A percentile compares a stretch with the other conserved stretches of the same genome.
These are phyloP conservation scores for Brachyopa scutellaris DNA, from an alignment of 2,888 invertebrate species.

Conservation along the genomic window DNA sequence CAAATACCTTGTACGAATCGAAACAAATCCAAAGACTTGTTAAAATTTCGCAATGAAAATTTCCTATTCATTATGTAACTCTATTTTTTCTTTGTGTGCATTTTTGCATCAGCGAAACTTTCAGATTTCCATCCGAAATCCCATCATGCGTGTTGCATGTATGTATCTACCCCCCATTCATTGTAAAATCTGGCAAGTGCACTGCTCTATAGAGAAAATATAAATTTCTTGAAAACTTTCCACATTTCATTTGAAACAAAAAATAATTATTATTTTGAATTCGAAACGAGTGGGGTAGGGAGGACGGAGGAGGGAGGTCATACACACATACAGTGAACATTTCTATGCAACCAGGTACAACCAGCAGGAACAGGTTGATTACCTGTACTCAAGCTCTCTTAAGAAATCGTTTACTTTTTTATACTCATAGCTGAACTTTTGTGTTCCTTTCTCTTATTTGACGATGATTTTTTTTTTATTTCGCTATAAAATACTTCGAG, in stretches of 20 bases:
- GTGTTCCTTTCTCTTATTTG: conserved; percentile 22
- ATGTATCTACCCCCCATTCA: no score
- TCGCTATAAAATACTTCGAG: conserved; percentile 73
- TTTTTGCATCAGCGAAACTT: conserved; percentile 2
- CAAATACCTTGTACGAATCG: not conserved
- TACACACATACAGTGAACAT: no score
- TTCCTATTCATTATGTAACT: not conserved
- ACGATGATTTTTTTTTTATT: conserved; percentile 47
- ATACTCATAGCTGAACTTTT: conserved; percentile 28
- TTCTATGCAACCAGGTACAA: no score
- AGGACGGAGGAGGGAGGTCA: conserved; percentile 1
- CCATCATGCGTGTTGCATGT: no score
- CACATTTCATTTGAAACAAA: conserved; percentile 58
- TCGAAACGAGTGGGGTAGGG: conserved; percentile 14
- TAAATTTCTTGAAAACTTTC: conserved; percentile 40
- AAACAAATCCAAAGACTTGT: not conserved
- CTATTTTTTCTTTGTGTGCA: not conserved
- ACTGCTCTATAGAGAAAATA: conserved; percentile 19
- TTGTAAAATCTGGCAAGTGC: conserved; percentile 19
- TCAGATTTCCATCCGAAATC: conserved; percentile 24
- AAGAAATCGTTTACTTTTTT: conserved; percentile 48
- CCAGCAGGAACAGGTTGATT: conserved; percentile 41
- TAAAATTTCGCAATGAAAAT: not conserved
- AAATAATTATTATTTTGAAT: conserved; percentile 67
- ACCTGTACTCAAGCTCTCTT: conserved; percentile 49